A percentile compares a stretch with the other conserved stretches of the same genome.
These are phyloP conservation scores for Sebastes wilsoni DNA, from an alignment of 2,797 vertebrate species.

Conservation along the genomic window DNA sequence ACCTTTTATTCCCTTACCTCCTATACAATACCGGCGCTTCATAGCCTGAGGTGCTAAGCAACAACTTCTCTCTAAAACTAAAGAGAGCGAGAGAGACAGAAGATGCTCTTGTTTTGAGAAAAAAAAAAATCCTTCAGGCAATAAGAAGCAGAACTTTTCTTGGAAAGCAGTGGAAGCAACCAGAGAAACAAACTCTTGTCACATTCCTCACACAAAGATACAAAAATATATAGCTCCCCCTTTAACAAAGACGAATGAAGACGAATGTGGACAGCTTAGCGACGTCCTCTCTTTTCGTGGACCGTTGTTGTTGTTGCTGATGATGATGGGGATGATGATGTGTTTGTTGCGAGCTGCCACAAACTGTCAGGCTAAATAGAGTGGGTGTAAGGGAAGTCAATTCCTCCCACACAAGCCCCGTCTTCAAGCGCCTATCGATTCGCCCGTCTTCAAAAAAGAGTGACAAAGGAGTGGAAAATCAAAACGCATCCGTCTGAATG, in stretches of 20 bases:
- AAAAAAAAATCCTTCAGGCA: conserved; percentile 50
- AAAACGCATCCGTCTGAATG: conserved; percentile 34
- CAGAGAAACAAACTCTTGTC: neutral
- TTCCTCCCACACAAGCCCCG: conserved; percentile 17
- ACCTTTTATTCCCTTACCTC: conserved; percentile 16
- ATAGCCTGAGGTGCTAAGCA: conserved; percentile 56
- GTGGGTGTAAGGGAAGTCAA: conserved; percentile 34
- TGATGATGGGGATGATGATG: conserved; percentile 14
- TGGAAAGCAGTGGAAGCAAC: conserved; percentile 46
- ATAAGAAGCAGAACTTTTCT: conserved; percentile 55
- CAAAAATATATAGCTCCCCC: neutral
- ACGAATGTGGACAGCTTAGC: neutral
- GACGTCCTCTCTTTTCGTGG: neutral
- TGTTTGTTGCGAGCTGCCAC: conserved; percentile 10
- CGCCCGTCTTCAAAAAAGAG: conserved; percentile 50
- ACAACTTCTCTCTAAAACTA: conserved; percentile 40
- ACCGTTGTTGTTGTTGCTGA: neutral
- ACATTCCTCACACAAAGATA: neutral
- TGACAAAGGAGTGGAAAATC: conserved; percentile 43
- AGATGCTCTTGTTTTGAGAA: conserved; percentile 41
- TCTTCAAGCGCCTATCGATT: conserved; percentile 60
- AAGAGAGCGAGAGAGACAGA: conserved; percentile 29
- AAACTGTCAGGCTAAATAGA: conserved; percentile 50
- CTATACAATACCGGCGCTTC: neutral
- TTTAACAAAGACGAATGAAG: neutral